Evolutionary conservation across 2,113 vertebrate species (phyloP).

Genomic region (Ifrita kowaldi): DNA sequence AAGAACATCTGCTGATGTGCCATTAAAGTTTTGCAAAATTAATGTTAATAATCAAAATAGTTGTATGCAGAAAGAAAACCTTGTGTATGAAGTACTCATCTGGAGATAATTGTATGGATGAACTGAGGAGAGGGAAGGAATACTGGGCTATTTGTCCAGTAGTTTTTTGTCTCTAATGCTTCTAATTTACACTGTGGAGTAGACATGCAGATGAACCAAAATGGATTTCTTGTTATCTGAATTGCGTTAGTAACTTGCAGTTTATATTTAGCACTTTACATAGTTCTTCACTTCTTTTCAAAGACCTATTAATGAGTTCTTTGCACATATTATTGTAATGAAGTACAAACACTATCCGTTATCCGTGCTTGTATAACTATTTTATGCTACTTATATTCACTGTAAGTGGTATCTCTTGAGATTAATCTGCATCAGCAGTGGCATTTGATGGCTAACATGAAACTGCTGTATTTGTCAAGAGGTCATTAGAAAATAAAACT

Average conservation of each 20-base stretch:
- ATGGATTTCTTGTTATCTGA: neutral
- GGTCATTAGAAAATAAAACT: neutral
- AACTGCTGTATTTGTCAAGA: neutral
- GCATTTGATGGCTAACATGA: neutral
- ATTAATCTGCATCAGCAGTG: neutral
- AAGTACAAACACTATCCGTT: neutral
- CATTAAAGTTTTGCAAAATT: neutral
- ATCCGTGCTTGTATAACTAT: neutral
- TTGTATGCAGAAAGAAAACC: neutral
- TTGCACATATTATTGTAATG: neutral
- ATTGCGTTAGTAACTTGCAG: neutral
- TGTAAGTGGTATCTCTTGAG: neutral
- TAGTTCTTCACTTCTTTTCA: neutral
- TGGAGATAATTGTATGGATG: neutral
- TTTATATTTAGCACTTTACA: neutral
- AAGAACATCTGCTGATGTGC: constrained; percentile 8
- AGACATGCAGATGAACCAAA: neutral
- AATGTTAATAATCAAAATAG: neutral
- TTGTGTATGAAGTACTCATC: neutral
- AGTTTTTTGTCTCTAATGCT: neutral
- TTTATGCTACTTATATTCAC: neutral
- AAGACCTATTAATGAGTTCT: neutral
- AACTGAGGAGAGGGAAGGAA: neutral
- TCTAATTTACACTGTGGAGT: neutral
- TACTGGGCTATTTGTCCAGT: neutral